Conservation (phyloP, 35 echinoderm and acorn worm species). For the Eucidaris tribuloides region DNA sequence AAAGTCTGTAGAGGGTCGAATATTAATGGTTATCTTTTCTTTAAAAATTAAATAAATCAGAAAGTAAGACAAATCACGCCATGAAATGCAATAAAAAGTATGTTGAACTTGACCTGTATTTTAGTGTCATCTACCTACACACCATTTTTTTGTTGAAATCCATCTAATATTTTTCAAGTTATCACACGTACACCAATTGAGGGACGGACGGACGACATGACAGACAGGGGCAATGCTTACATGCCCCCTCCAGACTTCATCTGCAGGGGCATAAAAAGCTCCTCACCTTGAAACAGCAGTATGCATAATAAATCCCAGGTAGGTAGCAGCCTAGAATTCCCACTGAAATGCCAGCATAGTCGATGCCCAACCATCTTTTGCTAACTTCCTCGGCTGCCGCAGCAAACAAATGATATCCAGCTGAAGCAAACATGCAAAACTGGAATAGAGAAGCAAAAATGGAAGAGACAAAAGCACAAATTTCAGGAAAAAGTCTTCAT, state of each 20-base stretch:
- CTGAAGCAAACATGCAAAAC: slow-evolving; percentile 95
- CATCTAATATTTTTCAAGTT: no score
- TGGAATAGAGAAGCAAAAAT: slow-evolving; percentile 13
- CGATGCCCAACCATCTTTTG: slow-evolving; percentile 80
- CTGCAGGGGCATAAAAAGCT: no score
- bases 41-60: no score
- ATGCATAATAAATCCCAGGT: slow-evolving; percentile 90
- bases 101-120: not conserved
- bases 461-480: no score
- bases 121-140: no score
- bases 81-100: no score
- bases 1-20: no score
- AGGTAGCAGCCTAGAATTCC: slow-evolving; percentile 90
- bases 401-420: slow-evolving; percentile 80
- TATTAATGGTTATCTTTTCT: no score
- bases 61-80: no score
- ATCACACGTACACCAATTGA: no score
- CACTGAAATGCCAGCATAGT: slow-evolving; percentile 82
- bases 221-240: not conserved
- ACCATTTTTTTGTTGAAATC: not conserved
- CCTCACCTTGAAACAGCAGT: slow-evolving; percentile 80
- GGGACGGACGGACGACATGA: not conserved
- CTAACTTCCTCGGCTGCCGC: slow-evolving; percentile 58
- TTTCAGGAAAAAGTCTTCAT: not conserved
- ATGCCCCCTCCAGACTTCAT: no score